Percentiles rank a stretch among this genome's conserved stretches.
Evolutionary conservation across 2,888 invertebrate species (phyloP).

Genomic region (Nasonia oneida): DNA sequence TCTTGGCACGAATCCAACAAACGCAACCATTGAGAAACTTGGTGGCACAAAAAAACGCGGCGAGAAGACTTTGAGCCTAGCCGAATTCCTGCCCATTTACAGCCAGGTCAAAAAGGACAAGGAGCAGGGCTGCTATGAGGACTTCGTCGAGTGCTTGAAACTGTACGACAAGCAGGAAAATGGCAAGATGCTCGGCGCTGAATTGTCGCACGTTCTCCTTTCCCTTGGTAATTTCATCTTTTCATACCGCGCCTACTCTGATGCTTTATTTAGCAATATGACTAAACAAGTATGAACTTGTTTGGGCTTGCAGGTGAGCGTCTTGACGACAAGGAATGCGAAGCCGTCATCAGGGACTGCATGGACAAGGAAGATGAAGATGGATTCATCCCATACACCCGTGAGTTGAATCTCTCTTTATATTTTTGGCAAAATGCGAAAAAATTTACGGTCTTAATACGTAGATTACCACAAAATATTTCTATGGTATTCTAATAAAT

Average conservation of each 20-base stretch:
- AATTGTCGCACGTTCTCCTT: conserved; percentile 97
- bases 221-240: conserved; percentile 89
- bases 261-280: not conserved
- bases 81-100: conserved; percentile 99
- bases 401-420: conserved; percentile 83
- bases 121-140: conserved; percentile 98
- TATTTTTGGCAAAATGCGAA: conserved; percentile 51
- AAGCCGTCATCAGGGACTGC: conserved; percentile 91
- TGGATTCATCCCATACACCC: conserved; percentile 95
- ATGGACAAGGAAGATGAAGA: conserved; percentile 96
- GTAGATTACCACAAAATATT: too few species aligned
- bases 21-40: conserved; percentile 95
- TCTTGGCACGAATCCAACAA: conserved; percentile 96
- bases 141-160: conserved; percentile 99
- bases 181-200: conserved; percentile 97
- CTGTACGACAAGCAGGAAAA: conserved; percentile 99
- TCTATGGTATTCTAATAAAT: too few species aligned
- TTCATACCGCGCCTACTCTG: not conserved
- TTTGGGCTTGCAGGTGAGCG: conserved; percentile 85
- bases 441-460: not conserved
- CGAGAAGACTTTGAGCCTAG: conserved; percentile 96
- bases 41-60: conserved; percentile 98
- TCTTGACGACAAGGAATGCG: conserved; percentile 89
- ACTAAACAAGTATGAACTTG: not conserved
- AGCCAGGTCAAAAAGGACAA: conserved; percentile 97